Evolutionary conservation across 2,113 vertebrate genomes (phyloP).

Genomic region (Ammodytes dubius): DNA sequence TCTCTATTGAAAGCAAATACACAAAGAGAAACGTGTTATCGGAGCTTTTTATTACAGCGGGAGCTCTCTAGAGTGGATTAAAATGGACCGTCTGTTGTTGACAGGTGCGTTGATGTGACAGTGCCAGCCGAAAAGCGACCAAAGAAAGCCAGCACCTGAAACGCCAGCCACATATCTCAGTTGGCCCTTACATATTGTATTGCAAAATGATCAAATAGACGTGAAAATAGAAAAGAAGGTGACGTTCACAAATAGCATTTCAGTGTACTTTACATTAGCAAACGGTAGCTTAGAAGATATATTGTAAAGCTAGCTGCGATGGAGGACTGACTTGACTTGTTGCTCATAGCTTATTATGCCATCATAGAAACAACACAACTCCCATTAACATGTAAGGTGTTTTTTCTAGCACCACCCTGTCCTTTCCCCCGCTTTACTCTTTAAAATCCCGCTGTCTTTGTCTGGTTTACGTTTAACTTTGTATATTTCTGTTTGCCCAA

Average conservation of each 20-base stretch:
- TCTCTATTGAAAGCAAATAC: not conserved
- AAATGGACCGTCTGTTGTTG: constrained; percentile 50
- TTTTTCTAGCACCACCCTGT: not conserved
- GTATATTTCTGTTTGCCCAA: not conserved
- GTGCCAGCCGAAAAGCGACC: not conserved
- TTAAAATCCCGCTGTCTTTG: not conserved
- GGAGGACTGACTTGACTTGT: not conserved
- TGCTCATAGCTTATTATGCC: constrained; percentile 5
- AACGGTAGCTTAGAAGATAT: not conserved
- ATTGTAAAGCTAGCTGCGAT: not conserved
- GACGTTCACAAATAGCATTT: not conserved
- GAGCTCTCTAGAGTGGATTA: constrained; percentile 46
- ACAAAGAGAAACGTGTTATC: not conserved
- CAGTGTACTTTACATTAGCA: not conserved
- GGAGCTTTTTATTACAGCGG: not conserved
- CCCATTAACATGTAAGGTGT: constrained; percentile 55
- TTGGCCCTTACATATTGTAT: not conserved
- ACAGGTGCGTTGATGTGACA: constrained; percentile 47
- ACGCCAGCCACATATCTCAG: not conserved
- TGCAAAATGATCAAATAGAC: not conserved
- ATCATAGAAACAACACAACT: constrained; percentile 21
- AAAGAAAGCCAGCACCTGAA: not conserved
- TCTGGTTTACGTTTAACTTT: not conserved
- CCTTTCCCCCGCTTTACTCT: not conserved
- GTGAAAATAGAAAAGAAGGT: not conserved